These are phyloP conservation scores for Arizona elegans DNA, from an alignment of 2,113 vertebrate species.

Conservation along the genomic window DNA sequence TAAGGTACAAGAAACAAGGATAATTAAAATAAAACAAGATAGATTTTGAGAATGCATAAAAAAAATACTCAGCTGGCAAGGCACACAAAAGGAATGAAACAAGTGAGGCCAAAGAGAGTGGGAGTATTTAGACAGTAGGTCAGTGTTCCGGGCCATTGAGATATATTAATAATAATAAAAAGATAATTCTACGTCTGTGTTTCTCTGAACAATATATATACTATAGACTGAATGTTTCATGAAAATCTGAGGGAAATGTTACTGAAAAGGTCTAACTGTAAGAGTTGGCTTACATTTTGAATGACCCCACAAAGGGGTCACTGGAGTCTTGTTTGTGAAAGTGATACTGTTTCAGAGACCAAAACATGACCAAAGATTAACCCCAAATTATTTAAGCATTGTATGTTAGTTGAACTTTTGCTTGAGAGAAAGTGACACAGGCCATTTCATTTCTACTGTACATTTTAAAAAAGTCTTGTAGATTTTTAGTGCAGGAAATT, in stretches of 20 bases:
- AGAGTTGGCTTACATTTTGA: constrained; percentile 24
- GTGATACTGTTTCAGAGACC: constrained; percentile 4
- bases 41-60: background rate
- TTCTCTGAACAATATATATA: constrained; percentile 48
- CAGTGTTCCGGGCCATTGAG: constrained; percentile 51
- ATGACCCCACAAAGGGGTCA: constrained; percentile 36
- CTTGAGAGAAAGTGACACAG: constrained; percentile 26
- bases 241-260: constrained; percentile 43
- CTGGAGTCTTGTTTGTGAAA: constrained; percentile 32
- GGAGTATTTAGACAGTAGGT: constrained; percentile 39
- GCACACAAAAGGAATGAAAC: background rate
- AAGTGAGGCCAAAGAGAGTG: background rate
- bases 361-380: constrained; percentile 16
- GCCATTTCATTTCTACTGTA: constrained; percentile 15
- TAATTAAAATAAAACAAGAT: background rate
- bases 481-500: constrained; percentile 46
- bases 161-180: constrained; percentile 62
- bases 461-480: constrained; percentile 1
- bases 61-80: rapidly evolving
- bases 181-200: constrained; percentile 54
- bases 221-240: constrained; percentile 47
- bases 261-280: constrained; percentile 36
- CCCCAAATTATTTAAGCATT: background rate
- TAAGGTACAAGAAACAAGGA: constrained; percentile 16
- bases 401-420: constrained; percentile 15